Evolutionary conservation across 2,797 vertebrate species (phyloP).

Genomic region (Epinephelus awoara): DNA sequence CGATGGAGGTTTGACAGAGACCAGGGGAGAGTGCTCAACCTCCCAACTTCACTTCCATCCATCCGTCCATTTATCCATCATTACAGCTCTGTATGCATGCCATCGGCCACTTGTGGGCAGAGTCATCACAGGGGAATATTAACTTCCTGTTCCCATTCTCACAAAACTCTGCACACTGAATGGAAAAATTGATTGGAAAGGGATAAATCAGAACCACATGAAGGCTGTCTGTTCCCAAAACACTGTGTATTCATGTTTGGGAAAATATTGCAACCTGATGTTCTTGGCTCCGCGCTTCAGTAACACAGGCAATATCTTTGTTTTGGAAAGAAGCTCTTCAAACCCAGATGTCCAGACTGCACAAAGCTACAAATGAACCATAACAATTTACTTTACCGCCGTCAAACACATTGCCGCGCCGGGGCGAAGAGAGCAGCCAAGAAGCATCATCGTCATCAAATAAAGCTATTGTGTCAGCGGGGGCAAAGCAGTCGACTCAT

Average conservation of each 20-base stretch:
- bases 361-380: slow-evolving; percentile 61
- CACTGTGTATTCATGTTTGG: slow-evolving; percentile 32
- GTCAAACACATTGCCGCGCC: slow-evolving; percentile 28
- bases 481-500: slow-evolving; percentile 48
- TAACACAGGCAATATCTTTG: slow-evolving; percentile 33
- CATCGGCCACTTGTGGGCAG: slow-evolving; percentile 2
- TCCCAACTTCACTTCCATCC: slow-evolving; percentile 55
- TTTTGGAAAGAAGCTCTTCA: slow-evolving; percentile 54
- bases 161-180: slow-evolving; percentile 15
- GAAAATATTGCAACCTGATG: slow-evolving; percentile 58
- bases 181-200: slow-evolving; percentile 5
- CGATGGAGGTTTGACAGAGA: slow-evolving; percentile 63
- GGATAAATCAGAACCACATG: slow-evolving; percentile 40
- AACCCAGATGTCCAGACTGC: slow-evolving; percentile 60
- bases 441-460: slow-evolving; percentile 48
- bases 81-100: slow-evolving; percentile 6
- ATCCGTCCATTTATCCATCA: slow-evolving; percentile 33
- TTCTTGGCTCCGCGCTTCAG: slow-evolving; percentile 34
- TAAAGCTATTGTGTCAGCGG: slow-evolving; percentile 50
- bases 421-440: slow-evolving; percentile 43
- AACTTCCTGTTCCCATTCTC: slow-evolving; percentile 16
- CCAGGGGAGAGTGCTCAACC: slow-evolving; percentile 44
- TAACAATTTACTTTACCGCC: slow-evolving; percentile 61
- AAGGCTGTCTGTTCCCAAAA: slow-evolving; percentile 16
- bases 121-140: slow-evolving; percentile 21